These are phyloP conservation scores for Bugula neritina DNA, from an alignment of 2,888 invertebrate species.

Conservation along the genomic window DNA sequence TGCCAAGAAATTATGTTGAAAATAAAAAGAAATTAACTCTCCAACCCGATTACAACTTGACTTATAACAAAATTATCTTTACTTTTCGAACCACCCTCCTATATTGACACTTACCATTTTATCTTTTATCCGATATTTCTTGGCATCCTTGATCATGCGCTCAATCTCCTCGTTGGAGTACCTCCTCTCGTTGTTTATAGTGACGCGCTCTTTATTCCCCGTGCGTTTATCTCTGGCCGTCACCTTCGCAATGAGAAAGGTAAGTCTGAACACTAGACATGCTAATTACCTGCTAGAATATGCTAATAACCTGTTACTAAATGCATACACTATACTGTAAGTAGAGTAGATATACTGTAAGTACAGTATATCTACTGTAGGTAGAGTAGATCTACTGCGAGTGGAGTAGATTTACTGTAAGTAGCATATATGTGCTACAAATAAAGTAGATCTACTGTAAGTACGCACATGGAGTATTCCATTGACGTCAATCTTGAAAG, in stretches of 20 bases:
- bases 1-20: not conserved
- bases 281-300: no score
- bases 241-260: slow-evolving; percentile 56
- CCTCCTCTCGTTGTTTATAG: slow-evolving; percentile 95
- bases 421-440: no score
- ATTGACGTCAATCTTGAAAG: slow-evolving; percentile 58
- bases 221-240: slow-evolving; percentile 99
- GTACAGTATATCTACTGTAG: no score
- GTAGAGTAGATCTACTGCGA: no score
- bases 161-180: slow-evolving; percentile 97
- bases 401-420: no score
- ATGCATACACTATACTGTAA: no score
- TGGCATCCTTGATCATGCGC: slow-evolving; percentile 97
- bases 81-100: not conserved
- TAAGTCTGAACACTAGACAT: no score
- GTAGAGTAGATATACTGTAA: no score
- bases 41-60: no score
- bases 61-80: not conserved
- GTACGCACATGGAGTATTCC: slow-evolving; percentile 47
- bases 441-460: no score
- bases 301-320: no score
- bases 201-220: slow-evolving; percentile 95
- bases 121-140: slow-evolving; percentile 97
- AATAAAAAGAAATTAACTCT: not conserved
- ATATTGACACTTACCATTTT: slow-evolving; percentile 87